Base-by-base conservation (phyloP, 2,888 invertebrate genomes). In the Agrochola macilenta region DNA sequence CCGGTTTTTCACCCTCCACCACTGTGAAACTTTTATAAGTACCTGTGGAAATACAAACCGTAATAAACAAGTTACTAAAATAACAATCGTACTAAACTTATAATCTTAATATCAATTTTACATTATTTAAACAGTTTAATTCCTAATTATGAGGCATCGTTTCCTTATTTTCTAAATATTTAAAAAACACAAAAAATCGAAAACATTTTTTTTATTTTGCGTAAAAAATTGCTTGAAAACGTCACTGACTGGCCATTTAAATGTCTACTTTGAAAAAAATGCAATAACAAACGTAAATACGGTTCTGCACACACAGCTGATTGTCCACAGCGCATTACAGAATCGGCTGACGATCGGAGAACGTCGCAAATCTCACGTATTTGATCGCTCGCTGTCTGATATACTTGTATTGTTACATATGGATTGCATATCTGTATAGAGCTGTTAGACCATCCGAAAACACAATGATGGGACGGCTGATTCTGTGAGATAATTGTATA, bases 361-460 rank as follows among this genome's bases (percentile, higher is more conserved):
- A 91, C 94, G 93, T 91, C 90, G 92, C 94, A 92, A 94, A 95
- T 95, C 94, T 95, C 95, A 96, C 95, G 95, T 95, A 95, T 96
- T 95, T 94, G 93, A 94, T 94, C 94, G 91, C 91, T 92, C 89
- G 92, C 92, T 93, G 90, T 89, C 86, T 82, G 91, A 91, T 92
- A 91, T 90, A 92, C 89, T 84, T 89, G 89, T 90, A 90, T 92
- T 92, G 91, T 92, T 92, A 91, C 93, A 93, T 94, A 91, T 93
- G 92, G 87, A 86, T 83, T 69, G 73, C 30, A 74, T 81, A 92
- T 86, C 74, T 88, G 4, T 88, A 85, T 80, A 86, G 93, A 93
- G 95, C 39, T 90, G 94, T 52, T 87, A 26, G 7, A 79, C 11
- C 35, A 30, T 60, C 35, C 30, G 1, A 14, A 43, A 17, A n/a